Evolutionary conservation across 2,113 vertebrate genomes (phyloP), one percentile per base, ranked within the genome.

Genomic region (Myrmecobius fasciatus): DNA sequence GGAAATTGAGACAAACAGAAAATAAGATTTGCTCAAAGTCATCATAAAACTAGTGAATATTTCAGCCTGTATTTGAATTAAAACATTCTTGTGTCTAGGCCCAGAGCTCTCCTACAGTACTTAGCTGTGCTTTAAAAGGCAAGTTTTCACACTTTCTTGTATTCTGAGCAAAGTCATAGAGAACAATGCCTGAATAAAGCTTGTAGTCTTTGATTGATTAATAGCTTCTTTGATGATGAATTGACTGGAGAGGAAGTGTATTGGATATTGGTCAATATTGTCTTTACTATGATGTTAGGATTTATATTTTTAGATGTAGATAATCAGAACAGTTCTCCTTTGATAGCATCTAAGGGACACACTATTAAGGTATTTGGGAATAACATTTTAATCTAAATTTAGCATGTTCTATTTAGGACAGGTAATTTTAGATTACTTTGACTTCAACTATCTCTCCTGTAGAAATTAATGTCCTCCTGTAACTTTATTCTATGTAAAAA

Each of bases 381-480:
- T 95, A 60, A 92, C 31, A 43, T 88, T 36, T 92, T 94, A 14
- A 53, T 25, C 31, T 92, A 20, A 49, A 90, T 6, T 83, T 20
- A 43, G 6, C 36, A 43, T 83, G 60, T 22, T n/a, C 67, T 43
- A 43, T 83, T n/a, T 83, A n/a, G 4, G 6, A 92, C 22, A 91
- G 24, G 31, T 75, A 43, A 22, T 43, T 91, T 93, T 89, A 56
- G 91, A 95, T 92, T 94, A 75, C 96, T 96, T 94, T 92, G 14
- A 24, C 31, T 95, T 93, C 53, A 24, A 22, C 46, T 31, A 46
- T 43, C 17, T 93, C 2, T 60, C 89, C 75, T n/a, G 0, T 91
- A 83, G 83, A 92, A 92, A 31, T 91, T 95, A 94, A 91, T 97
- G 54, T 47, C 31, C 46, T 25, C 53, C 93, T 93, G 28, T 0